A percentile compares a stretch with the other conserved stretches of the same genome.
These are phyloP conservation scores for Sylvilagus floridanus DNA, from an alignment of 2,797 vertebrate genomes.

Conservation along the genomic window DNA sequence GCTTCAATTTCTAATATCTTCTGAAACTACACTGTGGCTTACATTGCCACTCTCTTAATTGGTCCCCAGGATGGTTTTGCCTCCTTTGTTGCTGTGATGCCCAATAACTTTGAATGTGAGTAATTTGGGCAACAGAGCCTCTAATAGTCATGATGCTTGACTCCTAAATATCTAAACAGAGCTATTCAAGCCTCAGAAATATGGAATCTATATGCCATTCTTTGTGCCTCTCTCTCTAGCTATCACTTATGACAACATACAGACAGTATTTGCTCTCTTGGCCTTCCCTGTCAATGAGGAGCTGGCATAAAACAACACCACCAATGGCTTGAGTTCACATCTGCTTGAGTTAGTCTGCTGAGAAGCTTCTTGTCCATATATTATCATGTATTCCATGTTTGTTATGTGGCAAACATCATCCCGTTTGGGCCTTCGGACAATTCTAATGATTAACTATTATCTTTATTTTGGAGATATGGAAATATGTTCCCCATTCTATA, in stretches of 20 bases:
- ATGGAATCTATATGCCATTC: background rate
- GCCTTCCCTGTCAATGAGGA: background rate
- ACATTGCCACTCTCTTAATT: background rate
- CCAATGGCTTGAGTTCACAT: background rate
- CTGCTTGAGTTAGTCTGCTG: background rate
- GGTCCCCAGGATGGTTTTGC: background rate
- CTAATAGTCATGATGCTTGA: background rate
- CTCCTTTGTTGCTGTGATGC: background rate
- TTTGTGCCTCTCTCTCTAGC: background rate
- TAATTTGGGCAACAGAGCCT: background rate
- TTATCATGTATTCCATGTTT: background rate
- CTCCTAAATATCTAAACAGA: background rate
- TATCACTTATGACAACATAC: background rate
- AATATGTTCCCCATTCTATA: background rate
- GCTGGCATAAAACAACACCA: background rate
- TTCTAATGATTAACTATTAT: background rate
- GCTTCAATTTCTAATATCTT: background rate
- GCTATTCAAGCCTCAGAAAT: background rate
- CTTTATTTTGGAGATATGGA: conserved; percentile 44
- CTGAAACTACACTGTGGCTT: background rate
- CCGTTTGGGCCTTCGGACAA: background rate
- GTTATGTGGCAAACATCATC: background rate
- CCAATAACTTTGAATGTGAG: conserved; percentile 4
- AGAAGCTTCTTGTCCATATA: background rate
- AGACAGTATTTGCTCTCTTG: background rate